Evolutionary conservation across 2,797 vertebrate genomes (phyloP), one percentile per base, ranked within the genome.

Genomic region (Chelonia mydas): DNA sequence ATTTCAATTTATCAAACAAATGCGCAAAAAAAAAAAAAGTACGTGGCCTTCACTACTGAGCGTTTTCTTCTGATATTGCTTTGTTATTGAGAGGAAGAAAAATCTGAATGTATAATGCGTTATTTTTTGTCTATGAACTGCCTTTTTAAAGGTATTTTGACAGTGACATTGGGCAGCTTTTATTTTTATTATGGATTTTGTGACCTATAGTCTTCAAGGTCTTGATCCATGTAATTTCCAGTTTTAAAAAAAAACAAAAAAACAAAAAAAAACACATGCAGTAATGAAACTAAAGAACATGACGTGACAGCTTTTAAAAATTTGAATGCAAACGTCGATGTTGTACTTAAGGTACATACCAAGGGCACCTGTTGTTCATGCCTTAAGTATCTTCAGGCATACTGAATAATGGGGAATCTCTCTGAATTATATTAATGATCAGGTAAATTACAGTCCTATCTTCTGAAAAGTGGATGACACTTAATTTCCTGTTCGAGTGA

Each of bases 41-140:
- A 92, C 96, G 98, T 98, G 98, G 98, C 98, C 98, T 98, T 99
- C 98, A 98, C 98, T 99, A 98, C 98, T 98, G 98, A 98, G 96
- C 97, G 93, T 95, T 96, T 95, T 94, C 90, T 97, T 98, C 96
- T 97, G 92, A 97, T 97, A 93, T 97, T 98, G 93, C 96, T 98
- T 98, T 98, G 95, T 91, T 98, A 94, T 97, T 97, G 95, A 96
- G 92, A 98, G 97, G 96, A 93, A 90, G 87, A 94, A 54, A 91
- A 97, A 97, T 96, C 96, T 98, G 98, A 98, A 98, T 98, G 98
- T 98, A 98, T 96, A 98, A 97, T 96, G 86, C 96, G 95, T 98
- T 98, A 92, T 97, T 98, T 72, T 54, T 97, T 97, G 95, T 97
- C 94, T 96, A 91, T 97, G 87, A 97, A 97, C 97, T 98, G 95